Conservation (phyloP, 2,888 invertebrate genomes). For the Thumatha senex region DNA sequence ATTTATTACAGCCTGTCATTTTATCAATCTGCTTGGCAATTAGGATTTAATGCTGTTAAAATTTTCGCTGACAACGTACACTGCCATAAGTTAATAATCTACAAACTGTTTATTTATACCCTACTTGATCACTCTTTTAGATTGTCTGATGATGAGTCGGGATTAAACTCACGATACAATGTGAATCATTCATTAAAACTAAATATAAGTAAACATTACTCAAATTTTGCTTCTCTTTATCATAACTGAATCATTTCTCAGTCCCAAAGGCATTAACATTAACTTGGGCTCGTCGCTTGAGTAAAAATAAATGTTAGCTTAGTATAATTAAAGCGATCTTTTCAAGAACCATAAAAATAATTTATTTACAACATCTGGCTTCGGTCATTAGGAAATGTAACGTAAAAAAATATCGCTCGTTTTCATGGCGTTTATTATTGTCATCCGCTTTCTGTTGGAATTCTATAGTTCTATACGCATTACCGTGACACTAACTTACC, state of each 20-base stretch:
- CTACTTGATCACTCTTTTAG: background rate
- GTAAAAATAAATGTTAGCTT: slow-evolving; percentile 28
- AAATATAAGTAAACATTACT: no score
- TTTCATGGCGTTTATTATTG: slow-evolving; percentile 43
- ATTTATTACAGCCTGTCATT: slow-evolving; percentile 18
- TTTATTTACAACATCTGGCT: slow-evolving; percentile 55
- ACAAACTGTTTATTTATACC: background rate
- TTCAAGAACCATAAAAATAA: slow-evolving; percentile 43
- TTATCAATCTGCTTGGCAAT: background rate
- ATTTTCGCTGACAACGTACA: background rate
- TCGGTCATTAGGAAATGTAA: slow-evolving; percentile 23
- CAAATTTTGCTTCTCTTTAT: no score
- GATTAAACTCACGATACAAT: no score
- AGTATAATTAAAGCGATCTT: slow-evolving; percentile 36
- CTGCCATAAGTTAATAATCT: background rate
- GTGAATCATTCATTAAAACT: no score
- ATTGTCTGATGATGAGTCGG: no score
- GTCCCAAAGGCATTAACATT: background rate
- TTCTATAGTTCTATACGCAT: background rate
- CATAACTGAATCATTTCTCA: background rate
- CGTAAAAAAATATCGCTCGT: slow-evolving; percentile 22
- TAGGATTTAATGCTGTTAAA: background rate
- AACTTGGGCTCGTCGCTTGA: slow-evolving; percentile 5
- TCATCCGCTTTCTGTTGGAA: slow-evolving; percentile 35
- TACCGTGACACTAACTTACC: no score